Percentiles rank a stretch among this genome's conserved stretches.
Conservation (phyloP, 2,113 vertebrate species). For the Cricetomys ansorgei region DNA sequence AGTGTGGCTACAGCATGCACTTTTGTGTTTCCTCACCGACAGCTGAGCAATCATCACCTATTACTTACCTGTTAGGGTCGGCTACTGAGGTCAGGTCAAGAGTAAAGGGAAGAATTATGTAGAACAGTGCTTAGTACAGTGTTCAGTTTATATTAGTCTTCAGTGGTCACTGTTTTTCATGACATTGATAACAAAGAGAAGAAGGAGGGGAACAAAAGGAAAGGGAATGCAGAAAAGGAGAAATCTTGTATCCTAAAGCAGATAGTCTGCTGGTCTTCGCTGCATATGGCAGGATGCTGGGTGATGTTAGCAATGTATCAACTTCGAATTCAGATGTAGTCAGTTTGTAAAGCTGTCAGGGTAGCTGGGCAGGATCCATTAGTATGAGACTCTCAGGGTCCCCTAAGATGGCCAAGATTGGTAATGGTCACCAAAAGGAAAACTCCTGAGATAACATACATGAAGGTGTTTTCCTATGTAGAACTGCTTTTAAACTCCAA, state of each 20-base stretch:
- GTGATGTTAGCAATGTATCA: background rate
- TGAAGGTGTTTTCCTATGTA: background rate
- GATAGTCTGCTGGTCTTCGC: background rate
- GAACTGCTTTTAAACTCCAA: background rate
- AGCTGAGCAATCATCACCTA: background rate
- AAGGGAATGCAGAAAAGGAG: background rate
- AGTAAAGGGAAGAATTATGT: background rate
- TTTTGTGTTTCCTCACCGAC: background rate
- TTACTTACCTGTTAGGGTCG: background rate
- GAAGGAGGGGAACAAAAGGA: background rate
- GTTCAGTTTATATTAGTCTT: background rate
- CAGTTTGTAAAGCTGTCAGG: background rate
- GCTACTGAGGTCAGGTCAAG: background rate
- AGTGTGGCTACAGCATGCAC: no score
- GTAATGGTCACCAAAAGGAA: background rate
- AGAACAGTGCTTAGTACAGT: background rate
- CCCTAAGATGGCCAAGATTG: no score
- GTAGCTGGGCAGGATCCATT: background rate
- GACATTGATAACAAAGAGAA: background rate
- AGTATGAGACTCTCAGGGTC: background rate
- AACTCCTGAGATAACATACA: background rate
- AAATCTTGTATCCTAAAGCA: background rate
- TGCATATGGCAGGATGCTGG: background rate
- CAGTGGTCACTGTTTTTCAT: background rate
- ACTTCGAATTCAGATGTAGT: background rate